These are phyloP conservation scores for Eugnorisma glareosa DNA, from an alignment of 2,888 invertebrate genomes.

Conservation along the genomic window DNA sequence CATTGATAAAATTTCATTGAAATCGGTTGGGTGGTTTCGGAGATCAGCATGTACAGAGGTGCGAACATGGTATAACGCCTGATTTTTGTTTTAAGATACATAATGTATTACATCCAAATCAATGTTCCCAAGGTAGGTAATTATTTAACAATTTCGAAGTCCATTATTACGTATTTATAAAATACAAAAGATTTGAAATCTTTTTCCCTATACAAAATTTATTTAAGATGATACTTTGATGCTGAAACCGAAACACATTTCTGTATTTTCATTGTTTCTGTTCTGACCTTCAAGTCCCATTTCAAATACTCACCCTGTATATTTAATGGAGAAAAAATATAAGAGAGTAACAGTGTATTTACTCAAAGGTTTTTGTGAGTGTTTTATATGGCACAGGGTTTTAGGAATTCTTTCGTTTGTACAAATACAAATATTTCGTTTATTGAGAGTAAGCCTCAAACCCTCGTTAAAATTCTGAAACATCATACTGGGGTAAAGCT, in stretches of 20 bases:
- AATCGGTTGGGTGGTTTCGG: not conserved
- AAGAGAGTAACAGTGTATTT: constrained; percentile 24
- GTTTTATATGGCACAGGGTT: constrained; percentile 34
- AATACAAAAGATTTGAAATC: constrained; percentile 2
- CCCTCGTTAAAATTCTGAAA: constrained; percentile 22
- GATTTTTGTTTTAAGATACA: not conserved
- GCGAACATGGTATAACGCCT: not conserved
- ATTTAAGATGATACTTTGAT: constrained; percentile 16
- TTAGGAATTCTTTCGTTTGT: constrained; percentile 21
- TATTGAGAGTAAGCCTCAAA: constrained; percentile 13
- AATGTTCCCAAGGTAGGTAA: not conserved
- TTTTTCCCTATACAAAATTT: not conserved
- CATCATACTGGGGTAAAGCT: not conserved
- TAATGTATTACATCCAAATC: not conserved
- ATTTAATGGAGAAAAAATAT: constrained; percentile 39
- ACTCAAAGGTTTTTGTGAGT: constrained; percentile 22
- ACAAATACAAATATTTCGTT: constrained; percentile 34
- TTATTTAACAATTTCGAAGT: not conserved
- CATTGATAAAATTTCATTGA: not conserved
- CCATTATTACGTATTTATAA: not conserved
- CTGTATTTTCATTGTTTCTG: constrained; percentile 32
- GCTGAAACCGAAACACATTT: constrained; percentile 7
- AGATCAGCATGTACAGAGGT: not conserved
- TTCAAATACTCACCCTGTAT: constrained; percentile 27
- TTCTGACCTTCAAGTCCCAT: constrained; percentile 38